Evolutionary conservation across 2,888 invertebrate species (phyloP), one percentile per base, ranked within the genome.

Genomic region (Leptinotarsa juncta): DNA sequence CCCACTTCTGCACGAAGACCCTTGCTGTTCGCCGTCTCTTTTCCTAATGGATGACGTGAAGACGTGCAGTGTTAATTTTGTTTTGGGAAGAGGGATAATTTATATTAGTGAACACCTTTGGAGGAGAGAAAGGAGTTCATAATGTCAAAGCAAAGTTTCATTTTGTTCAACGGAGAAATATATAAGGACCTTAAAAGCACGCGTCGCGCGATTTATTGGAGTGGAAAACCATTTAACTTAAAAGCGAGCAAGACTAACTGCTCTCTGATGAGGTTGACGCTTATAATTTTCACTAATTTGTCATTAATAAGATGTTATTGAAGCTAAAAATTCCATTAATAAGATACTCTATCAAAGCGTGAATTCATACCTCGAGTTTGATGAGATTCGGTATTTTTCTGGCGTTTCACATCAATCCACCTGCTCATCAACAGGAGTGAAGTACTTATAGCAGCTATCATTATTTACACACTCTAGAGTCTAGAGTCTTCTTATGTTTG

Each of bases 61-160:
- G 78, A 70, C 67, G 74, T 55, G 70, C 73, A 65, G 75, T 69
- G 75, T 76, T 77, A 77, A 80, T 78, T 87, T 86, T 86, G 85
- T 86, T 86, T 85, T 84, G 84, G 84, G 85, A 83, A 82, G 82
- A 82, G 80, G 84, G 85, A 86, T 87, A 87, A 87, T 87, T 87
- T 87, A 87, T 87, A 87, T 87, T 85, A 85, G 85, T 82, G 85
- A 85, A 85, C 86, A 86, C 86, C 86, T 86, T 85, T 83, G 84
- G 82, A 83, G 84, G 82, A 82, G 85, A 85, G 85, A 85, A 85
- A 85, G 85, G 85, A 86, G 87, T 86, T 86, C 86, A 85, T 86
- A 85, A 86, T 85, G 87, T 87, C 87, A 87, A 86, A 87, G 86
- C 84, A 86, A 87, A 87, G 86, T 86, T 86, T 86, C 86, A 87